These are phyloP conservation scores for Panthera uncia DNA, from an alignment of 2,113 vertebrate genomes.

Conservation along the genomic window DNA sequence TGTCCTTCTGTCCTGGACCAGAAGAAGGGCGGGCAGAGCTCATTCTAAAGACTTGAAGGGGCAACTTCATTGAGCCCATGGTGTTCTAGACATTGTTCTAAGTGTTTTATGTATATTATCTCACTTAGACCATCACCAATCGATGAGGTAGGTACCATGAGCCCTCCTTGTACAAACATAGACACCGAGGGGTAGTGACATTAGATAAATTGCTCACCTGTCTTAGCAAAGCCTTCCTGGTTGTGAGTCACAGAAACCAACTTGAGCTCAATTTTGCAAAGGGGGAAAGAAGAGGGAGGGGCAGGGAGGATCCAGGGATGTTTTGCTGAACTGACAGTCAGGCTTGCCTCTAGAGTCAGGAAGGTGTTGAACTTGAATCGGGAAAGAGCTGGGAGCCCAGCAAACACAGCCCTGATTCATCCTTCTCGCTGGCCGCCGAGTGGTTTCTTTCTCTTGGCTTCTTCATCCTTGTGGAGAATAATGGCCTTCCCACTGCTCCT, in stretches of 20 bases:
- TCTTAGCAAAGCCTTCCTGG: neutral
- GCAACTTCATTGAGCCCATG: neutral
- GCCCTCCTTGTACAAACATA: neutral
- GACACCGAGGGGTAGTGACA: neutral
- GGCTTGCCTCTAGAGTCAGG: neutral
- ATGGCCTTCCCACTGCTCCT: neutral
- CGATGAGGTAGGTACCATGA: neutral
- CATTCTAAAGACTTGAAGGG: neutral
- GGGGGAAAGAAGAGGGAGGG: neutral
- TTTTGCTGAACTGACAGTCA: neutral
- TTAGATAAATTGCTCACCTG: neutral
- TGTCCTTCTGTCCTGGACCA: neutral
- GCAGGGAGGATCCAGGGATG: neutral
- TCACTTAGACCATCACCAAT: neutral
- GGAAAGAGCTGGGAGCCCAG: neutral
- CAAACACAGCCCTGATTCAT: neutral
- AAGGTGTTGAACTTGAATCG: neutral
- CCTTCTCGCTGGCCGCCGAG: neutral
- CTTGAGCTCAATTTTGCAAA: neutral
- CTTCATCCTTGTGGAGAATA: neutral
- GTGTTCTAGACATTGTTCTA: neutral
- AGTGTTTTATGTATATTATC: neutral
- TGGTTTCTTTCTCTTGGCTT: neutral
- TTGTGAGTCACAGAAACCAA: neutral
- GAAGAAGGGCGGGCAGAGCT: neutral